phyloP scores from a whole-genome alignment of 1,140 invertebrate species.

The Zophobas atratus region DNA sequence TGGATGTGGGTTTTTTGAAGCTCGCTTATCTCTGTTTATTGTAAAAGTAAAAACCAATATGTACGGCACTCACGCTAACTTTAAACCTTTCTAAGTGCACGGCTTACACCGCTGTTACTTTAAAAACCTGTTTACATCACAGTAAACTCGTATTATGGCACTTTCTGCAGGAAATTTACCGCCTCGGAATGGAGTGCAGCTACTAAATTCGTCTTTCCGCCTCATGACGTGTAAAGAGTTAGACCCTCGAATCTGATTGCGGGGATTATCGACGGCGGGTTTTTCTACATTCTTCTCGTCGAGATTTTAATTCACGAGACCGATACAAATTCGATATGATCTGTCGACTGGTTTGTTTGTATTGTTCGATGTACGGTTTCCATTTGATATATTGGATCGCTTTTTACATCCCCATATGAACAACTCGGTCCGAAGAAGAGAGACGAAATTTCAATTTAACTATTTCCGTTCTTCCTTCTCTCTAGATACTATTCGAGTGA shows the following conservation, averaged over 20 bases:
- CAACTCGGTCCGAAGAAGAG: conserved; percentile 30
- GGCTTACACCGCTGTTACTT: conserved; percentile 45
- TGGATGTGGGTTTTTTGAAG: conserved; percentile 45
- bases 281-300: background rate
- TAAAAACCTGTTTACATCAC: conserved; percentile 50
- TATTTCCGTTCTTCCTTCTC: conserved; percentile 41
- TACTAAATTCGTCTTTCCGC: background rate
- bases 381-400: conserved; percentile 42
- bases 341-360: conserved; percentile 23
- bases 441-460: conserved; percentile 53
- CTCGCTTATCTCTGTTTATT: conserved; percentile 45
- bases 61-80: conserved; percentile 46
- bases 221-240: background rate
- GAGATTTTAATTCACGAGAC: conserved; percentile 26
- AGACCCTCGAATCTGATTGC: background rate
- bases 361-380: conserved; percentile 31
- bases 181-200: background rate
- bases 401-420: conserved; percentile 16
- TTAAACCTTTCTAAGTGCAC: conserved; percentile 48
- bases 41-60: conserved; percentile 49
- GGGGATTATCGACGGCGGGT: background rate
- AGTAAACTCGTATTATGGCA: conserved; percentile 41
- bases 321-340: conserved; percentile 43
- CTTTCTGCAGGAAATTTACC: conserved; percentile 32
- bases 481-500: conserved; percentile 43